These are phyloP conservation scores for Podotricha telesiphe DNA, from an alignment of 2,888 invertebrate genomes.

Conservation along the genomic window DNA sequence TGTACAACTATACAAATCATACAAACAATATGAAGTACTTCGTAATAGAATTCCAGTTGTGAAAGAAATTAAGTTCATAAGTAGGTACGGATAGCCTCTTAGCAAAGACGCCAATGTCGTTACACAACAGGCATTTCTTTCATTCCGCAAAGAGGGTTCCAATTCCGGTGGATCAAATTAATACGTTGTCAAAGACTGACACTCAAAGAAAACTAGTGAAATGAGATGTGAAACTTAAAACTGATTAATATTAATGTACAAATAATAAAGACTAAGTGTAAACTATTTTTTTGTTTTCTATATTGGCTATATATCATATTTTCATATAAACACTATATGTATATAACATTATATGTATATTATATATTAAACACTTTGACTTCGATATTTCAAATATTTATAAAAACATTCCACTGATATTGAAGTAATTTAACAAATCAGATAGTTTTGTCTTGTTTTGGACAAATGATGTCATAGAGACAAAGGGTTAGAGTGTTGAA, in stretches of 20 bases:
- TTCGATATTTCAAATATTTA: constrained; percentile 9
- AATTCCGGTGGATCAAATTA: constrained; percentile 47
- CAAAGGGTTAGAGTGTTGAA: constrained; percentile 38
- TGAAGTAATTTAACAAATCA: constrained; percentile 38
- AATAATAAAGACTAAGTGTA: neutral
- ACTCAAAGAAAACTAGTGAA: constrained; percentile 48
- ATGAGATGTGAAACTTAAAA: constrained; percentile 47
- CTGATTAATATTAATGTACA: constrained; percentile 22
- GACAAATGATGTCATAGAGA: constrained; percentile 51
- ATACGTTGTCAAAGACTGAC: constrained; percentile 39
- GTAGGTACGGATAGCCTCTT: constrained; percentile 10
- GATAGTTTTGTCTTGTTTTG: constrained; percentile 49
- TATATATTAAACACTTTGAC: neutral
- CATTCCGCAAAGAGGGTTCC: constrained; percentile 43
- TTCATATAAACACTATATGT: neutral
- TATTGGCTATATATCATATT: neutral
- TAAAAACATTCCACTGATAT: constrained; percentile 30
- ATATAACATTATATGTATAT: neutral
- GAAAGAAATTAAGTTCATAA: constrained; percentile 1
- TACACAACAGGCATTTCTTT: constrained; percentile 50
- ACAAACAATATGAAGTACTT: neutral
- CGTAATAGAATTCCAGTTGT: neutral
- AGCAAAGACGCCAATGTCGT: constrained; percentile 45
- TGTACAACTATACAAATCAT: neutral
- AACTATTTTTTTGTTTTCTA: no score